Conservation (phyloP, 2,888 invertebrate species). For the Lysandra bellargus region DNA sequence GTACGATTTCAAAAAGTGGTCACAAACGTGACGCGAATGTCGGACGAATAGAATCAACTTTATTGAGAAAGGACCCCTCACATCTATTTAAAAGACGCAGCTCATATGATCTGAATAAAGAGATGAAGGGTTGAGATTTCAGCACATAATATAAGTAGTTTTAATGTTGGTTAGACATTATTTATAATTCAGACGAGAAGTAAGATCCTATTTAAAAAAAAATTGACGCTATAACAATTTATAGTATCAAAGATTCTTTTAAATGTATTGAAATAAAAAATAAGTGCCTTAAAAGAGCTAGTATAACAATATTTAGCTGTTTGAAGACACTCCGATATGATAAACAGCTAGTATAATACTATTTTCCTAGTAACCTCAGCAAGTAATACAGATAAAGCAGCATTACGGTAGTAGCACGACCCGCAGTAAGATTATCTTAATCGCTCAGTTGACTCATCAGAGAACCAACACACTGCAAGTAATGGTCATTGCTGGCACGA, state of each 20-base stretch:
- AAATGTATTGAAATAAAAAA: no score
- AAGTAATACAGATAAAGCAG: conserved; percentile 1
- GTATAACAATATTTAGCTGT: neutral
- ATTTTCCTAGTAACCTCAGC: neutral
- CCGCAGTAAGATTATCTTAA: conserved; percentile 24
- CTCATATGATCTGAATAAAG: conserved; percentile 19
- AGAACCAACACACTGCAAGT: conserved; percentile 23
- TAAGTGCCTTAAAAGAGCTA: no score
- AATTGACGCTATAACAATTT: neutral
- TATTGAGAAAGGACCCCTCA: conserved; percentile 11
- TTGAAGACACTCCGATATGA: neutral
- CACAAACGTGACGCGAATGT: conserved; percentile 25
- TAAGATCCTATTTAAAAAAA: neutral
- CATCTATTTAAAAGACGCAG: conserved; percentile 10
- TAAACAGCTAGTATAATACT: neutral
- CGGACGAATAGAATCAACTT: conserved; percentile 2
- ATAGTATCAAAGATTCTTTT: neutral
- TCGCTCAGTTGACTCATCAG: conserved; percentile 29
- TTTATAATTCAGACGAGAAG: neutral
- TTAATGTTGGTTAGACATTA: neutral
- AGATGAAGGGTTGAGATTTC: conserved; percentile 8
- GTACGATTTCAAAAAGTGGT: conserved; percentile 25
- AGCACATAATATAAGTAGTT: neutral
- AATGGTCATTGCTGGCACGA: conserved; percentile 28
- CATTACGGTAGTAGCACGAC: conserved; percentile 18